A percentile compares a stretch with the other conserved stretches of the same genome.
phyloP scores from a whole-genome alignment of 2,113 vertebrate species.

The Nanorana parkeri region DNA sequence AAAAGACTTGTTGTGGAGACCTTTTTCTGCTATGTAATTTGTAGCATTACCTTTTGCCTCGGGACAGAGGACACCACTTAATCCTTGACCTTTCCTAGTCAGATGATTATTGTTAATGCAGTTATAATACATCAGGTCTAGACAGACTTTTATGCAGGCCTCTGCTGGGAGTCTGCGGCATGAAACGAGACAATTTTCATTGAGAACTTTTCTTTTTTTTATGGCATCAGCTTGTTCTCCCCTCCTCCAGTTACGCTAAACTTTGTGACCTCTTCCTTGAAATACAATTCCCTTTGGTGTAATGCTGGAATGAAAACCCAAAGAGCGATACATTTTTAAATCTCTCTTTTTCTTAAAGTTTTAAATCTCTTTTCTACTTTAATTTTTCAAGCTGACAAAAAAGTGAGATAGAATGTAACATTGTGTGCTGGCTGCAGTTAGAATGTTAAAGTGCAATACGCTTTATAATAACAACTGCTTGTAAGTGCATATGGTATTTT shows the following conservation, averaged over 20 bases:
- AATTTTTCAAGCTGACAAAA: constrained; percentile 15
- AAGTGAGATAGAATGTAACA: not conserved
- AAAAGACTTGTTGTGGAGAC: not conserved
- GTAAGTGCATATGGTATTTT: too few species aligned
- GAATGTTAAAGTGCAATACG: too few species aligned
- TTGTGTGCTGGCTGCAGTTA: not conserved
- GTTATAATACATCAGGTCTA: constrained; percentile 35
- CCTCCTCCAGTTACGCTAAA: constrained; percentile 15
- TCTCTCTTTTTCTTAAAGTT: not conserved
- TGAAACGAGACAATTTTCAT: constrained; percentile 9
- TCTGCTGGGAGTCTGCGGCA: constrained; percentile 38
- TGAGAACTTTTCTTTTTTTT: constrained; percentile 10
- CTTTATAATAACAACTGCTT: too few species aligned
- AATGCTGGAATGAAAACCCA: constrained; percentile 12
- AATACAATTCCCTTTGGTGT: constrained; percentile 34
- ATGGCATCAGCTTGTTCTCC: constrained; percentile 27
- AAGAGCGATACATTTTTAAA: not conserved
- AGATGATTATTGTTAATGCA: constrained; percentile 34
- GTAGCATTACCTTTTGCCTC: constrained; percentile 11
- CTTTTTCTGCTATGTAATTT: not conserved
- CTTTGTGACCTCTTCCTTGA: constrained; percentile 37
- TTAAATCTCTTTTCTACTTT: constrained; percentile 16
- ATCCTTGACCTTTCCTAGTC: constrained; percentile 19
- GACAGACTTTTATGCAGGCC: constrained; percentile 25
- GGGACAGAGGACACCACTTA: constrained; percentile 22